Evolutionary conservation across 2,888 invertebrate species (phyloP).

Genomic region (Dicranocentrus wangi): DNA sequence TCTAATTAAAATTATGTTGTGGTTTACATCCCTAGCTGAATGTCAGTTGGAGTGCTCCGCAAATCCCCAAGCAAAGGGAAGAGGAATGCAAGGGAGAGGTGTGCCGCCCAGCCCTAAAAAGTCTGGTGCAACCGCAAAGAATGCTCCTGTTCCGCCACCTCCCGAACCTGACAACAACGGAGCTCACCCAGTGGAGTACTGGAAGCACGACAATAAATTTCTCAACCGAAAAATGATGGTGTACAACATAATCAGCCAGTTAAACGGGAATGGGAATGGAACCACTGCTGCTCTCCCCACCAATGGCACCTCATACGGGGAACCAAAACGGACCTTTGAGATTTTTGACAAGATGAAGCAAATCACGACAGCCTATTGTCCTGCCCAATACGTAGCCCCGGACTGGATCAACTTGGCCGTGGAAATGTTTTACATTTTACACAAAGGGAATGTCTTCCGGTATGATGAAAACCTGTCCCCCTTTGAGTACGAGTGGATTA

Average conservation of each 20-base stretch:
- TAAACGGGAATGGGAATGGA: neutral
- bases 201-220: conserved; percentile 66
- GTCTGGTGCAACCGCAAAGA: neutral
- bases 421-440: conserved; percentile 65
- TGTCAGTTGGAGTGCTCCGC: conserved; percentile 43
- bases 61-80: neutral
- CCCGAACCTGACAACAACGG: neutral
- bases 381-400: conserved; percentile 50
- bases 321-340: conserved; percentile 66
- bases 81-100: neutral
- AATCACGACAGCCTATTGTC: conserved; percentile 60
- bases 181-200: conserved; percentile 58
- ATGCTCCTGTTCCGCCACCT: conserved; percentile 9
- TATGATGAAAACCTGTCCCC: conserved; percentile 63
- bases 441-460: conserved; percentile 65
- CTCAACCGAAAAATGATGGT: conserved; percentile 68
- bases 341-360: conserved; percentile 67
- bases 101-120: neutral
- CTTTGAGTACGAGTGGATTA: conserved; percentile 67
- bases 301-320: too few relatives aligned
- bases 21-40: too few relatives aligned
- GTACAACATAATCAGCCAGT: conserved; percentile 64
- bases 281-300: neutral
- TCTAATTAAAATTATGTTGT: conserved; percentile 7
- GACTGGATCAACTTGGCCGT: conserved; percentile 65